phyloP scores from a whole-genome alignment of 2,888 invertebrate genomes.

The Archaeoteleia sp. region DNA sequence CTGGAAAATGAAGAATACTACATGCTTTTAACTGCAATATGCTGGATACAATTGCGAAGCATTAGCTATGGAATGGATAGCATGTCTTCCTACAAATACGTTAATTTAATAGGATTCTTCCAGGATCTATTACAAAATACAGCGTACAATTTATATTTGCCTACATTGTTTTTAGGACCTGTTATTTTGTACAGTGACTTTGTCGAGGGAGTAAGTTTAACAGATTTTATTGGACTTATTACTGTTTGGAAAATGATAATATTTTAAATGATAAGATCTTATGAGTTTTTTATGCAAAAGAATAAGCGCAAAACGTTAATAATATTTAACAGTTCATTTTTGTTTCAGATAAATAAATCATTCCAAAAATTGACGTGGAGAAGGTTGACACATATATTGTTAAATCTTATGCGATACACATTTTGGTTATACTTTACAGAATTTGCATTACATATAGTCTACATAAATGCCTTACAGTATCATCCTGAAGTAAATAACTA shows the following conservation, averaged over 20 bases:
- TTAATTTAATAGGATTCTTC: conserved; percentile 66
- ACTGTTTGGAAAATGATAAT: too few relatives aligned
- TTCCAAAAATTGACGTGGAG: conserved; percentile 65
- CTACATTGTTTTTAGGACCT: conserved; percentile 90
- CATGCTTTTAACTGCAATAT: conserved; percentile 77
- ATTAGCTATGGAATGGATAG: conserved; percentile 84
- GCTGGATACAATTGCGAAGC: conserved; percentile 86
- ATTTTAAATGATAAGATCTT: too few relatives aligned
- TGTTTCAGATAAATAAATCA: conserved; percentile 69
- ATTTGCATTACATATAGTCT: conserved; percentile 85
- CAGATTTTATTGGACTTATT: too few relatives aligned
- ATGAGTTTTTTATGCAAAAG: too few relatives aligned
- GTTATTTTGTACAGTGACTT: conserved; percentile 86
- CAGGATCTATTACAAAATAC: conserved; percentile 76
- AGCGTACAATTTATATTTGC: conserved; percentile 88
- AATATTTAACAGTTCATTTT: conserved; percentile 1
- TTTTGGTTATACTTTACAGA: conserved; percentile 85
- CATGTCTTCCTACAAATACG: conserved; percentile 67
- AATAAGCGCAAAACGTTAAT: too few relatives aligned
- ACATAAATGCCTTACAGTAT: conserved; percentile 85
- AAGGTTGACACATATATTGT: conserved; percentile 55
- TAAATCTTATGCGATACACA: conserved; percentile 77
- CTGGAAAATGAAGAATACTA: conserved; percentile 77
- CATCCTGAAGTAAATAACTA: conserved; percentile 78
- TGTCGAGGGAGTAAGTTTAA: conserved; percentile 73